A percentile compares a stretch with the other conserved stretches of the same genome.
Evolutionary conservation across 2,888 invertebrate genomes (phyloP).

Genomic region (Monochamus alternatus): DNA sequence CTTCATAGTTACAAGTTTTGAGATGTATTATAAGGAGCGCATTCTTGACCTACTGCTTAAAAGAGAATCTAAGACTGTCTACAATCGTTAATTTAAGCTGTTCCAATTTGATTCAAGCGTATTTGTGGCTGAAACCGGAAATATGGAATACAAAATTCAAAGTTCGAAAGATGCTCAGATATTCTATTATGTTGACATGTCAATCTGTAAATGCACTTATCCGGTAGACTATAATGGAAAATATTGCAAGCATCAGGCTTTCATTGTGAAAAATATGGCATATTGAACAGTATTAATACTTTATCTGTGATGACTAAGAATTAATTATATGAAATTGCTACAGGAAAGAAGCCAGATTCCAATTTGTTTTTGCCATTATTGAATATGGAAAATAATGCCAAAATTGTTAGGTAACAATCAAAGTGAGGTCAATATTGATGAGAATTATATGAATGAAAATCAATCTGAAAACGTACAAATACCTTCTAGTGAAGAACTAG

Average conservation of each 20-base stretch:
- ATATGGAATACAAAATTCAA: background rate
- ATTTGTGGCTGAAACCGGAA: background rate
- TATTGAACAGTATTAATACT: background rate
- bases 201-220: background rate
- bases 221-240: constrained; percentile 13
- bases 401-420: background rate
- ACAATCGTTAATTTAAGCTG: background rate
- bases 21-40: constrained; percentile 17
- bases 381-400: background rate
- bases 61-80: background rate
- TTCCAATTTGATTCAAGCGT: background rate
- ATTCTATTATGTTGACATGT: background rate
- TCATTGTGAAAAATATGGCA: background rate
- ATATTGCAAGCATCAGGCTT: constrained; percentile 15
- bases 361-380: background rate
- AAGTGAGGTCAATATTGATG: no score
- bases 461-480: no score
- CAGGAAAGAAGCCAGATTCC: constrained; percentile 9
- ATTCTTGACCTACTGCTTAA: constrained; percentile 4
- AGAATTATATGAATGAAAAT: no score
- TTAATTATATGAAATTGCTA: constrained; percentile 4
- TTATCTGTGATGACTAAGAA: background rate
- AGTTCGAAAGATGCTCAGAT: background rate
- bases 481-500: no score
- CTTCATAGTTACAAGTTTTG: constrained; percentile 27